Conservation (phyloP, 2,113 vertebrate genomes). For the Actenoides lindsayi region DNA sequence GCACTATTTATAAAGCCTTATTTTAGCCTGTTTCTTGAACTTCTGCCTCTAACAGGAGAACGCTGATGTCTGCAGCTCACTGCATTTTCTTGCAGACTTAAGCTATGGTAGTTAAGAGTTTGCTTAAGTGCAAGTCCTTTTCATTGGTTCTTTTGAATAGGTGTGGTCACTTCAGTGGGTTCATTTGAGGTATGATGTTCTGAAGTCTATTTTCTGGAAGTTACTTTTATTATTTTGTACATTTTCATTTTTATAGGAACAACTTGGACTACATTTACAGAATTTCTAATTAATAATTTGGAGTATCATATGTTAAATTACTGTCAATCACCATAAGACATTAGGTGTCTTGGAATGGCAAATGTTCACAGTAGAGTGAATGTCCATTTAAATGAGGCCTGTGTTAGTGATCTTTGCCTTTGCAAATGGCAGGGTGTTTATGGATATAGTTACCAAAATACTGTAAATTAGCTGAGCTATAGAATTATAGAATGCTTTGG, state of each 20-base stretch:
- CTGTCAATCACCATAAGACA: neutral
- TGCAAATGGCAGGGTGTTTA: neutral
- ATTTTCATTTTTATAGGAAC: neutral
- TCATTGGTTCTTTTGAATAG: neutral
- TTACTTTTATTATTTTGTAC: neutral
- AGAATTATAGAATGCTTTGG: no score
- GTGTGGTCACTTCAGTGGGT: neutral
- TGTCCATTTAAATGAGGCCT: neutral
- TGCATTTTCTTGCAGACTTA: neutral
- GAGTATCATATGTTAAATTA: neutral
- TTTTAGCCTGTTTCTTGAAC: neutral
- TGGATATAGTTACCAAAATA: neutral
- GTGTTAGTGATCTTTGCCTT: neutral
- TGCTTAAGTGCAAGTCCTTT: neutral
- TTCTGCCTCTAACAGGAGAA: neutral
- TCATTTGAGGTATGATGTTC: neutral
- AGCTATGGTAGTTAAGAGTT: neutral
- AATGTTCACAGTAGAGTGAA: neutral
- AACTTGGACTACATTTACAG: neutral
- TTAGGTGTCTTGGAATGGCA: neutral
- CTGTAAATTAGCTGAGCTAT: neutral
- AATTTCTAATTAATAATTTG: neutral
- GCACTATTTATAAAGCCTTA: neutral
- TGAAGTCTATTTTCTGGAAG: neutral
- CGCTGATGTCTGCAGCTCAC: neutral